A percentile compares a stretch with the other conserved stretches of the same genome.
phyloP scores from a whole-genome alignment of 64 coral and sea anemone genomes.

The Pocillopora verrucosa region DNA sequence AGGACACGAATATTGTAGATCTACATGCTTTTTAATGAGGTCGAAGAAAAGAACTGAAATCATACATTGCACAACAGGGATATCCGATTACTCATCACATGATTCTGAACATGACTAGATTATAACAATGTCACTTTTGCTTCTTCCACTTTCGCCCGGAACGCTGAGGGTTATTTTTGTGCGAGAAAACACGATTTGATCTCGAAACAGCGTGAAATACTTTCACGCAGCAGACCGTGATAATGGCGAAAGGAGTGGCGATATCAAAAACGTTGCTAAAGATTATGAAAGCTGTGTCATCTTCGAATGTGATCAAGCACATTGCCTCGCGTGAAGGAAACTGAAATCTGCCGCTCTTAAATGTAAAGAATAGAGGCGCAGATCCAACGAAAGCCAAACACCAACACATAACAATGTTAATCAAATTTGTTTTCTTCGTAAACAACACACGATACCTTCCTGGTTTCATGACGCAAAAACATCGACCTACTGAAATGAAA shows the following conservation, averaged over 20 bases:
- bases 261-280: not conserved
- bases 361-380: constrained; percentile 11
- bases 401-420: constrained; percentile 48
- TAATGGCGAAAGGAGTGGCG: not conserved
- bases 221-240: not conserved
- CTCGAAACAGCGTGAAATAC: not conserved
- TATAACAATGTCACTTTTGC: constrained; percentile 16
- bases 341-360: not conserved
- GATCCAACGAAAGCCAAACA: constrained; percentile 18
- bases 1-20: too few relatives aligned
- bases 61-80: too few relatives aligned
- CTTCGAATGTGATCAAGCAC: constrained; percentile 48
- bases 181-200: not conserved
- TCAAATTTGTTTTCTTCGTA: not conserved
- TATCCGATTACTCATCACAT: too few relatives aligned
- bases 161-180: not conserved
- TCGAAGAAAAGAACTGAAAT: too few relatives aligned
- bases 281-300: constrained; percentile 23
- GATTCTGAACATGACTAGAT: too few relatives aligned
- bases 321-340: constrained; percentile 59
- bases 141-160: constrained; percentile 32
- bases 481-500: constrained; percentile 32
- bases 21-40: too few relatives aligned
- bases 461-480: constrained; percentile 56
- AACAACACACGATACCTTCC: constrained; percentile 50